A percentile compares a stretch with the other conserved stretches of the same genome.
Evolutionary conservation across 2,797 vertebrate genomes (phyloP).

Genomic region (Sparus aurata): DNA sequence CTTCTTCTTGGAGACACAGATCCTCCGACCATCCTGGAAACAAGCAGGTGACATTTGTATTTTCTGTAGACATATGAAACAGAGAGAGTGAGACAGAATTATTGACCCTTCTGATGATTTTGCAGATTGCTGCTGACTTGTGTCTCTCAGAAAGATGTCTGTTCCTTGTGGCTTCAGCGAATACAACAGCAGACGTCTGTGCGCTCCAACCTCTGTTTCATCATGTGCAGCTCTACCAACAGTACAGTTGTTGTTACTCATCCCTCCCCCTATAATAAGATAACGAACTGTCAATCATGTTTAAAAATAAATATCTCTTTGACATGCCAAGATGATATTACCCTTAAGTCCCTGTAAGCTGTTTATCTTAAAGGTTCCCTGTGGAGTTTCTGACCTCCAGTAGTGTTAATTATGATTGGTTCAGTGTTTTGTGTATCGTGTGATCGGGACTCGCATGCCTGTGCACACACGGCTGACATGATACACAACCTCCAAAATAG

Average conservation of each 20-base stretch:
- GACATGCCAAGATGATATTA: not conserved
- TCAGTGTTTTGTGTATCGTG: not conserved
- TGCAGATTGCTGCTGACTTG: slow-evolving; percentile 94
- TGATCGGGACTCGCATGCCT: not conserved
- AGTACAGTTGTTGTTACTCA: slow-evolving; percentile 77
- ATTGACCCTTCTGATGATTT: slow-evolving; percentile 43
- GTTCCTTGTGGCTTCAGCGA: slow-evolving; percentile 91
- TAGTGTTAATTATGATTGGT: too few species aligned
- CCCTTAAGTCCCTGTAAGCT: slow-evolving; percentile 1
- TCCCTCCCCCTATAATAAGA: not conserved
- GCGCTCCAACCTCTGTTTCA: slow-evolving; percentile 91
- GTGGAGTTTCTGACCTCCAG: not conserved
- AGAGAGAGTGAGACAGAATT: not conserved
- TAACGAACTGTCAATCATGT: not conserved
- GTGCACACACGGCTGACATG: not conserved
- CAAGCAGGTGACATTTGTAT: slow-evolving; percentile 87
- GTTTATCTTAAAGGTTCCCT: slow-evolving; percentile 7
- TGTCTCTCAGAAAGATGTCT: slow-evolving; percentile 91
- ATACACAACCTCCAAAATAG: not conserved
- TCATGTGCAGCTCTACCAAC: slow-evolving; percentile 97
- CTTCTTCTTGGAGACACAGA: slow-evolving; percentile 93
- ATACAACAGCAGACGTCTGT: slow-evolving; percentile 87
- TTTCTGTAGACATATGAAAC: not conserved
- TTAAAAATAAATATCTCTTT: not conserved
- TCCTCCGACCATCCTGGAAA: slow-evolving; percentile 95